Conservation (phyloP, 2,113 vertebrate species). For the Rutilus rutilus region DNA sequence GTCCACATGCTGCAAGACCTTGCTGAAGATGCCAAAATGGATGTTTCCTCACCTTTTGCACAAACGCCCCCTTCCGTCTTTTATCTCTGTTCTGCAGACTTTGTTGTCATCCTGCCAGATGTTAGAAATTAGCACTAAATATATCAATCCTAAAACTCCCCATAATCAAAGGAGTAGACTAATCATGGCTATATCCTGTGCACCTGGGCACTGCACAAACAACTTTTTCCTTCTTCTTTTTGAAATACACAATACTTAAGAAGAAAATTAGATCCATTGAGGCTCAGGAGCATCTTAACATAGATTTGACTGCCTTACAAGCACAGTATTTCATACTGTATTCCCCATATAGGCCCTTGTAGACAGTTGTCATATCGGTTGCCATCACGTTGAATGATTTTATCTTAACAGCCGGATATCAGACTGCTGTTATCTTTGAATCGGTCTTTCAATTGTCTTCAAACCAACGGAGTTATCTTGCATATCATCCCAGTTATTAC, state of each 20-base stretch:
- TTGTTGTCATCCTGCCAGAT: conserved; percentile 29
- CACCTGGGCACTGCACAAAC: background rate
- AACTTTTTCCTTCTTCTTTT: background rate
- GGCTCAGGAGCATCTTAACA: no score
- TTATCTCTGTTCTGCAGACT: conserved; percentile 19
- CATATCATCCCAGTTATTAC: background rate
- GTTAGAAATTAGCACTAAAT: conserved; percentile 33
- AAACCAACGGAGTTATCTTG: background rate
- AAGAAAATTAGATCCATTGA: background rate
- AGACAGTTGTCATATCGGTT: background rate
- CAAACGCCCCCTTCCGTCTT: background rate
- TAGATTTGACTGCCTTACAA: background rate
- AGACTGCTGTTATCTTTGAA: background rate
- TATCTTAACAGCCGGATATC: background rate
- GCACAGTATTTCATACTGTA: background rate
- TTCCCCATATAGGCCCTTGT: no score
- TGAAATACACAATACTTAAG: background rate
- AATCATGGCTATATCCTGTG: conserved; percentile 4
- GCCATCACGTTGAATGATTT: background rate
- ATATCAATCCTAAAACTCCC: background rate
- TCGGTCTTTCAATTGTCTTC: background rate
- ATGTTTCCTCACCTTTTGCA: conserved; percentile 14
- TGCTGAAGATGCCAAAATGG: background rate
- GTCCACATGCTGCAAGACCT: conserved; percentile 8
- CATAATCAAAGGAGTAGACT: background rate